A percentile compares a stretch with the other conserved stretches of the same genome.
Conservation (phyloP, 2,797 vertebrate species). For the Champsocephalus gunnari region DNA sequence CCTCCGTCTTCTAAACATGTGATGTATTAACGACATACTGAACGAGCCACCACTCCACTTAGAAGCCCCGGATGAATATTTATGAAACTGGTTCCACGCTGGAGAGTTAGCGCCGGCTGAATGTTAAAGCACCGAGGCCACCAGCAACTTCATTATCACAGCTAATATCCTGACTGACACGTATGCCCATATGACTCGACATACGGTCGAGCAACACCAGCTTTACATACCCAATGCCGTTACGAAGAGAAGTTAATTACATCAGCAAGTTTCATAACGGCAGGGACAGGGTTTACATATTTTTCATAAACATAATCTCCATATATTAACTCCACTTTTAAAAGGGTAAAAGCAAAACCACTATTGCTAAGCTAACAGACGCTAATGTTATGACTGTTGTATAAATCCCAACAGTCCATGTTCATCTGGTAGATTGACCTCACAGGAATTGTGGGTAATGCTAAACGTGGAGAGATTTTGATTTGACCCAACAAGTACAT, state of each 20-base stretch:
- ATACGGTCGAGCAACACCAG: neutral
- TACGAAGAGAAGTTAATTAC: neutral
- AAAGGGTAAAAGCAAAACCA: too few relatives aligned
- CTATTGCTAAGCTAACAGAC: too few relatives aligned
- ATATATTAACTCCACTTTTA: too few relatives aligned
- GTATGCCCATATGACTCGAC: neutral
- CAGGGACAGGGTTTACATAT: too few relatives aligned
- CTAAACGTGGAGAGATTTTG: neutral
- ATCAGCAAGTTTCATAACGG: neutral
- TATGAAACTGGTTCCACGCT: constrained; percentile 41
- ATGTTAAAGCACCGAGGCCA: constrained; percentile 51
- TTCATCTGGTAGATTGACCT: too few relatives aligned
- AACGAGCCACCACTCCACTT: constrained; percentile 54
- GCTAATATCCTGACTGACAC: constrained; percentile 13
- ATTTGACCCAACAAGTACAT: neutral
- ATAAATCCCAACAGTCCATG: neutral
- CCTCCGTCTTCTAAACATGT: constrained; percentile 44
- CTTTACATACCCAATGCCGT: neutral
- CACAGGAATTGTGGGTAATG: too few relatives aligned
- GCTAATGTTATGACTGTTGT: too few relatives aligned
- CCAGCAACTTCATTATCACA: constrained; percentile 31
- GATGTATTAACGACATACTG: constrained; percentile 51
- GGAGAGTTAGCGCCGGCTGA: constrained; percentile 48
- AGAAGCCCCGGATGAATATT: constrained; percentile 63
- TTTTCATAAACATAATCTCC: too few relatives aligned